Evolutionary conservation across 2,888 invertebrate genomes (phyloP).

Genomic region (Buathra laborator): DNA sequence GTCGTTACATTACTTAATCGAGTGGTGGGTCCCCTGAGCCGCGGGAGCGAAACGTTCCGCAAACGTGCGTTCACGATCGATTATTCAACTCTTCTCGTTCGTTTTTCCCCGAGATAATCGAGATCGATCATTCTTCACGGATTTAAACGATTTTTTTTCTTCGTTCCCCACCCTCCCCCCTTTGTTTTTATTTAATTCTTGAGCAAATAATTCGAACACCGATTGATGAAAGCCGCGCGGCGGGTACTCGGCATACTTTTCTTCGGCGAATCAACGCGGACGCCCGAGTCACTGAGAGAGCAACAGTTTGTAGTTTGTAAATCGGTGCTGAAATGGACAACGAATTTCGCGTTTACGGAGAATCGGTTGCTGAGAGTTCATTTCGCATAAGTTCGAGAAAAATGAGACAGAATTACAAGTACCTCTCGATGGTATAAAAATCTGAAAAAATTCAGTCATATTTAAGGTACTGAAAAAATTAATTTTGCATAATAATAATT

Average conservation of each 20-base stretch:
- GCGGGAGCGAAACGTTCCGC: conserved; percentile 41
- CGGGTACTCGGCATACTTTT: conserved; percentile 21
- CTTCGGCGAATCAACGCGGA: not conserved
- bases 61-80: conserved; percentile 16
- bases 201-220: conserved; percentile 45
- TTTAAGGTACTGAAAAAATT: too few species aligned
- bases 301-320: conserved; percentile 8
- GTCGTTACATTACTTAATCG: conserved; percentile 30
- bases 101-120: conserved; percentile 28
- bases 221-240: conserved; percentile 50
- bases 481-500: too few species aligned
- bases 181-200: not conserved
- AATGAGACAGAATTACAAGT: too few species aligned
- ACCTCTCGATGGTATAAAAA: too few species aligned
- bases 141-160: conserved; percentile 1
- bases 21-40: conserved; percentile 2
- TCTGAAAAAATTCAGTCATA: too few species aligned
- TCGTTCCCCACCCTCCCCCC: not conserved
- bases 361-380: too few species aligned
- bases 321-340: not conserved
- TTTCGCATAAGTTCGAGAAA: too few species aligned
- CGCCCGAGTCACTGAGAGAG: not conserved
- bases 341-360: conserved; percentile 10
- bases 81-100: conserved; percentile 26
- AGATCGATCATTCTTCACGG: conserved; percentile 33